A percentile compares a stretch with the other conserved stretches of the same genome.
phyloP scores from a whole-genome alignment of 1,140 invertebrate genomes.

The Archivesica marissinica region DNA sequence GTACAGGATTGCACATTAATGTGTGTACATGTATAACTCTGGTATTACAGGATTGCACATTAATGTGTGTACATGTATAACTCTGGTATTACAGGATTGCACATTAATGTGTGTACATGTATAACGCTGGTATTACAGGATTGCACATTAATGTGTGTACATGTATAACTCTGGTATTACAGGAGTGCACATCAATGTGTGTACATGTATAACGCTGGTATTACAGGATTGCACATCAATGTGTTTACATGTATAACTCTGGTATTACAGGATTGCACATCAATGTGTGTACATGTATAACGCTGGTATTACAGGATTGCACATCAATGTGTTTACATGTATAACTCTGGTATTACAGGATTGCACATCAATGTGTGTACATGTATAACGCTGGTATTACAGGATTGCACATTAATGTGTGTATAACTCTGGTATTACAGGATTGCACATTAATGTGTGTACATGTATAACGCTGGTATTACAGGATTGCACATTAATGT shows the following conservation, averaged over 20 bases:
- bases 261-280: constrained; percentile 2
- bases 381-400: neutral
- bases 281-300: neutral
- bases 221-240: neutral
- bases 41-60: constrained; percentile 2
- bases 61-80: neutral
- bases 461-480: neutral
- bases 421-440: neutral
- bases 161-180: neutral
- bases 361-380: neutral
- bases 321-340: neutral
- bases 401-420: neutral
- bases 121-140: neutral
- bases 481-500: neutral
- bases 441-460: neutral
- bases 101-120: neutral
- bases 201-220: neutral
- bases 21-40: neutral
- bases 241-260: neutral
- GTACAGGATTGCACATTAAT: neutral
- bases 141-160: neutral
- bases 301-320: neutral
- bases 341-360: neutral
- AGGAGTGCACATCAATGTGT: neutral
- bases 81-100: neutral